Evolutionary conservation across 2,113 vertebrate species (phyloP).

Genomic region (Manacus vitellinus): DNA sequence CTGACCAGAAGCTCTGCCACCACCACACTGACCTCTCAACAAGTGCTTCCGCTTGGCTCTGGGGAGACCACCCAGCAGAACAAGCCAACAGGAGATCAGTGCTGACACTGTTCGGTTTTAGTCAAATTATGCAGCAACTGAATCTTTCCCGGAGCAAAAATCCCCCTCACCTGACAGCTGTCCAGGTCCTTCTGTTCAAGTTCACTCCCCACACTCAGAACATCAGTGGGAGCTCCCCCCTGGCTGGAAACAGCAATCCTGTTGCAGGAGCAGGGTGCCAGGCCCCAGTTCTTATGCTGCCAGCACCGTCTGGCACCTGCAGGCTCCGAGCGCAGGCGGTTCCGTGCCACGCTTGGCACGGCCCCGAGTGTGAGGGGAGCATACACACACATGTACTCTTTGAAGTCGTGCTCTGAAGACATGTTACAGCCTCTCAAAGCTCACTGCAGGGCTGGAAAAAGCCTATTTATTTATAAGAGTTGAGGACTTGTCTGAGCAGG

Average conservation of each 20-base stretch:
- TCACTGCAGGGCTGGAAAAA: background rate
- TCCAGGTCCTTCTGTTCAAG: background rate
- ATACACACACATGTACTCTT: background rate
- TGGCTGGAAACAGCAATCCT: background rate
- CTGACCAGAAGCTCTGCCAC: background rate
- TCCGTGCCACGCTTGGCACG: fast-evolving
- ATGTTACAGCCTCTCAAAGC: background rate
- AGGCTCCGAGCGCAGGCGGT: fast-evolving
- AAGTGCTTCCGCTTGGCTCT: background rate
- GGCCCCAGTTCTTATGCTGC: background rate
- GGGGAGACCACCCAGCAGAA: background rate
- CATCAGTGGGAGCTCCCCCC: background rate
- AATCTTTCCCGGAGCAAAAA: background rate
- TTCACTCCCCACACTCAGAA: background rate
- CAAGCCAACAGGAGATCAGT: background rate
- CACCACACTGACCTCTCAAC: background rate
- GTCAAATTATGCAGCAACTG: background rate
- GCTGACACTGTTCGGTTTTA: background rate
- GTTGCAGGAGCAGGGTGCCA: background rate
- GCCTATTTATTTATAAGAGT: background rate
- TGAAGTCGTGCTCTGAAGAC: background rate
- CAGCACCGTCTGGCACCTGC: background rate
- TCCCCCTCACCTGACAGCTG: background rate
- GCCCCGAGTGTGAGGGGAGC: background rate
- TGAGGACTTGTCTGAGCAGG: background rate